Base-by-base conservation (phyloP, 2,888 invertebrate genomes). In the Drosophila histrio region DNA sequence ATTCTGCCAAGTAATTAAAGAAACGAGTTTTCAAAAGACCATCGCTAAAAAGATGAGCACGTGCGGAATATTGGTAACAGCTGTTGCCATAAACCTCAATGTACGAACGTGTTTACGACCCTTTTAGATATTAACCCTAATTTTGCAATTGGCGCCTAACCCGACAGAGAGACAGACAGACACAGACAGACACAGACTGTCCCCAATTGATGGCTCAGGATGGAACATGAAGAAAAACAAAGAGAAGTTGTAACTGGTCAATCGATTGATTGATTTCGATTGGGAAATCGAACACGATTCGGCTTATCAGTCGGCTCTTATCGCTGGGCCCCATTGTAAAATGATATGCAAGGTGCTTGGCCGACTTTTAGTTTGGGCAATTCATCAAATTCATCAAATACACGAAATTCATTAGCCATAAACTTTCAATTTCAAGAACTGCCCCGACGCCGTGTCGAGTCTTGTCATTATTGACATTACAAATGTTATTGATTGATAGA, bases 391-490 rank as follows among this genome's bases (percentile, higher is more conserved):
- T 67, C 74, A 73, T 76, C 75, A 76, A 57, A 53, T 41, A 41
- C 77, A 83, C 76, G 80, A 74, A 76, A 70, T 71, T 73, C 78
- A 73, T 73, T 69, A 73, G 60, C 65, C 39, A 77, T 62, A 78
- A 78, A 76, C 76, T 76, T 76, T 76, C 74, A 66, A 47, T 74
- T 78, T 76, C 70, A 49, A 60, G 60, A 61, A 73, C 68, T 44
- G 53, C 39, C 30, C 47, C 56, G 46, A 59, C 52, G 57, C 34
- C 59, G 57, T 69, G 75, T 68, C 54, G 69, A 26, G 24, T 19
- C 82, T 64, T 87, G 86, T 87, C 83, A 87, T 87, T 83, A 87
- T 87, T 83, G 82, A 85, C 88, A 85, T 83, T 85, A 87, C 86
- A 82, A 82, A 83, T 83, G 82, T 87, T 87, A 87, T 83, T 79